Base-by-base conservation (phyloP, 2,888 invertebrate species). In the Dorcus hopei region DNA sequence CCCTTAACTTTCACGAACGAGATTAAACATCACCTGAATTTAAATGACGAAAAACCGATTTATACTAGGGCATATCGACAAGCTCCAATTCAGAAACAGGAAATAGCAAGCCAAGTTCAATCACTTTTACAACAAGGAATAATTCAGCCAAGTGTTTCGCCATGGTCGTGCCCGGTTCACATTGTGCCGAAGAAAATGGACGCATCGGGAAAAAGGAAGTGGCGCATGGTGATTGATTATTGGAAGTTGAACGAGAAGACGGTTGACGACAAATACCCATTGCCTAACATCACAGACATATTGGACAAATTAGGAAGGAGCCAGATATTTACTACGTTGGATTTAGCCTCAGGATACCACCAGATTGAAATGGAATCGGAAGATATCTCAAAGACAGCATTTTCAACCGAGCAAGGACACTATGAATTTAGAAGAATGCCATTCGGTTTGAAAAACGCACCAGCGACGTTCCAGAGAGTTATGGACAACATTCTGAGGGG, bases 401-500 rank as follows among this genome's bases (percentile, higher is more conserved):
- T 69, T 54, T 57, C 41, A n/a, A 63, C 61, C 2, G 64, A 67
- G 39, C 54, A 65, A 14, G 65, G 67, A n/a, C 67, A 70, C 49
- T 68, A 60, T 38, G 11, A 50, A 50, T 74, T 71, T n/a, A 38
- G 67, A 0, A 61, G 72, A 59, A 73, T 72, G 72, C 72, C 72
- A 0, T 72, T 72, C 50, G 72, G 72, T 3, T 16, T 72, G 1
- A 72, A 65, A 47, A 71, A 68, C 26, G 68, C 71, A 6, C 73
- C 73, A 0, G 67, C 67, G 14, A 71, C 70, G 0, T 74, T 74
- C 51, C 74, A 76, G 42, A 50, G 72, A 61, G 19, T 71, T 0
- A 52, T 42, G 16, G n/a, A 52, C 14, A 5, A 43, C 11, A 33
- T 49, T 11, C 39, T 54, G 47, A 49, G 47, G 14, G 49, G 33